Percentiles rank a stretch among this genome's conserved stretches.
These are phyloP conservation scores for Tyrannus savana DNA, from an alignment of 2,113 vertebrate genomes.

Conservation along the genomic window DNA sequence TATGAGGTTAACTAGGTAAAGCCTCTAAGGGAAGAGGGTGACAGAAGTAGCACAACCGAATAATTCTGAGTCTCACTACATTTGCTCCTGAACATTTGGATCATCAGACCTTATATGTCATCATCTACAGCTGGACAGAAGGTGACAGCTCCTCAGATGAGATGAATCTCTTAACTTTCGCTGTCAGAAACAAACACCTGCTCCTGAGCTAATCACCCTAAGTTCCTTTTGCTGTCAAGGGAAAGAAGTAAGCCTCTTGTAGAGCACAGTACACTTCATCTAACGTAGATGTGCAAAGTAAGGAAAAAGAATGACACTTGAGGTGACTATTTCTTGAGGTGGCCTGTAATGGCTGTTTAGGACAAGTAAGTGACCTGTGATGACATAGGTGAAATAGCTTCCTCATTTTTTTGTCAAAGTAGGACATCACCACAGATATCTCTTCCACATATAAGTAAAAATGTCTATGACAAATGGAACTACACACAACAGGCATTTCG, in stretches of 20 bases:
- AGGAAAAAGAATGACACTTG: not conserved
- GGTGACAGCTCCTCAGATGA: not conserved
- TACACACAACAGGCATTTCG: not conserved
- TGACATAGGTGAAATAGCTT: not conserved
- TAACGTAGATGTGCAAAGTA: not conserved
- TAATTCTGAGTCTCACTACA: not conserved
- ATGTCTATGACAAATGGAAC: not conserved
- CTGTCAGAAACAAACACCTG: not conserved
- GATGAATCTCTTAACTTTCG: not conserved
- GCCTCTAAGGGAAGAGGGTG: not conserved
- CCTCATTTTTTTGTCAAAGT: not conserved
- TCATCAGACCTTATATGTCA: not conserved
- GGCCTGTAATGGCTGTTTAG: not conserved
- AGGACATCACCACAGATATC: not conserved
- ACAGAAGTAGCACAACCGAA: not conserved
- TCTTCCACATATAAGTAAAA: not conserved
- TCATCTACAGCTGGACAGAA: not conserved
- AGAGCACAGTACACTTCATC: not conserved
- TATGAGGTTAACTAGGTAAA: not conserved
- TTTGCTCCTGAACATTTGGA: not conserved
- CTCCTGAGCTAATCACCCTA: not conserved
- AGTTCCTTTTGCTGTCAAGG: not conserved
- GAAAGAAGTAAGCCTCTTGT: not conserved
- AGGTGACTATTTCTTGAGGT: not conserved
- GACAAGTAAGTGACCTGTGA: not conserved